Conservation (phyloP, 2,797 vertebrate genomes). For the Etheostoma nigrum region DNA sequence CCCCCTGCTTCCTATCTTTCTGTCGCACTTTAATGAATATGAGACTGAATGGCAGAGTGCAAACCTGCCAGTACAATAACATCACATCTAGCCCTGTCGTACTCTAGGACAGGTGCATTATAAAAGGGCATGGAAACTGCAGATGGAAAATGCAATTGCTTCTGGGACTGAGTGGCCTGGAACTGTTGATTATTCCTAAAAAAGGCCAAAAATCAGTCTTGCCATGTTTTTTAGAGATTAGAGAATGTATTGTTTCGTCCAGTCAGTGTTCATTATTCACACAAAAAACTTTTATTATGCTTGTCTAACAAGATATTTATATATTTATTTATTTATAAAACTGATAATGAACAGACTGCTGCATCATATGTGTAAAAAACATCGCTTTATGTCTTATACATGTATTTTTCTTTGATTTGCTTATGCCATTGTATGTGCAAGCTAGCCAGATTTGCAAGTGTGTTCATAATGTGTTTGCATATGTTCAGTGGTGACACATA, state of each 20-base stretch:
- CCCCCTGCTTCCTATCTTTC: slow-evolving; percentile 31
- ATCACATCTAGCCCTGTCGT: slow-evolving; percentile 16
- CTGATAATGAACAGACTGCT: background rate
- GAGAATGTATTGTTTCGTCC: slow-evolving; percentile 7
- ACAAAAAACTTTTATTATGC: background rate
- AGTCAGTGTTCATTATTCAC: background rate
- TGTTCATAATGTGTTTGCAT: slow-evolving; percentile 35
- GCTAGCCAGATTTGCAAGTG: slow-evolving; percentile 3
- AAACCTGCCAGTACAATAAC: slow-evolving; percentile 49
- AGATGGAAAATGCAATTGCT: slow-evolving; percentile 62
- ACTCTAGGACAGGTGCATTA: slow-evolving; percentile 35
- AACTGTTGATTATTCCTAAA: slow-evolving; percentile 3
- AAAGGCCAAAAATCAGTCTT: slow-evolving; percentile 18
- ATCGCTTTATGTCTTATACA: background rate
- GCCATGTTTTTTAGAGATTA: background rate
- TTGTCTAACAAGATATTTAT: background rate
- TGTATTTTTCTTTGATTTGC: slow-evolving; percentile 6
- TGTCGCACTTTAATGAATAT: slow-evolving; percentile 39
- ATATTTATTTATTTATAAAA: no score
- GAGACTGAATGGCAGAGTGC: slow-evolving; percentile 17
- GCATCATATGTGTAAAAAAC: background rate
- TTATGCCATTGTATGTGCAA: background rate
- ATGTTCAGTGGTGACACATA: slow-evolving; percentile 18
- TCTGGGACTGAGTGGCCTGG: slow-evolving; percentile 34
- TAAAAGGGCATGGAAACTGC: slow-evolving; percentile 21